Evolutionary conservation across 2,797 vertebrate species (phyloP), one percentile per base, ranked within the genome.

Genomic region (Dipus sagitta): DNA sequence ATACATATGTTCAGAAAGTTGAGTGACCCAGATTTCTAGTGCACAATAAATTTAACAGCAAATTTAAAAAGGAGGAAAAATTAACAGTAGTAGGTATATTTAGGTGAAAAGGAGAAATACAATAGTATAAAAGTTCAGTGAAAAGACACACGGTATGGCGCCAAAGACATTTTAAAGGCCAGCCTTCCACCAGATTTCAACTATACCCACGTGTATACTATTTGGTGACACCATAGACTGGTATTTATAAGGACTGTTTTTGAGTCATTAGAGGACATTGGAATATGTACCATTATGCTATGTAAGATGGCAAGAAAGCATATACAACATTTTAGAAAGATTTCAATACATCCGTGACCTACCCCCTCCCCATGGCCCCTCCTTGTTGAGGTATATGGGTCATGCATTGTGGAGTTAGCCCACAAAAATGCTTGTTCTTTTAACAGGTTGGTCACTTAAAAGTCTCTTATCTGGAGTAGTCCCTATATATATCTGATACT

Each of bases 1-100:
- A 90, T 32, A 87, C 30, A 80, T 12, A 42, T 6, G 83, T 83
- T 71, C 28, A 74, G 52, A 86, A 95, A 94, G 32, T 91, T 54
- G 64, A 86, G 52, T 52, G 78, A 95, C 14, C 15, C 65, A 26
- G 77, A 34, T 85, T 88, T 91, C 88, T 91, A 78, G 32, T 38
- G 58, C 83, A 88, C 79, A 79, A 65, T 82, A 94, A 88, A 91
- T 68, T 83, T 83, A 92, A 92, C 6, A 84, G 67, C 20, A 95
- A 88, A 91, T 84, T 90, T 89, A 93, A 95, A 88, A 79, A n/a
- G 26, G 80, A 92, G 86, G 76, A 60, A 93, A 90, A 92, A 52
- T 94, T 76, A 92, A 91, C 38, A 54, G 58, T 52, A 60, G 74
- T 84, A 24, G 15, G 38, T 71, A 88, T 23, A 74, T 79, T 86